These are phyloP conservation scores for Oligia latruncula DNA, from an alignment of 2,888 invertebrate genomes.

Conservation along the genomic window DNA sequence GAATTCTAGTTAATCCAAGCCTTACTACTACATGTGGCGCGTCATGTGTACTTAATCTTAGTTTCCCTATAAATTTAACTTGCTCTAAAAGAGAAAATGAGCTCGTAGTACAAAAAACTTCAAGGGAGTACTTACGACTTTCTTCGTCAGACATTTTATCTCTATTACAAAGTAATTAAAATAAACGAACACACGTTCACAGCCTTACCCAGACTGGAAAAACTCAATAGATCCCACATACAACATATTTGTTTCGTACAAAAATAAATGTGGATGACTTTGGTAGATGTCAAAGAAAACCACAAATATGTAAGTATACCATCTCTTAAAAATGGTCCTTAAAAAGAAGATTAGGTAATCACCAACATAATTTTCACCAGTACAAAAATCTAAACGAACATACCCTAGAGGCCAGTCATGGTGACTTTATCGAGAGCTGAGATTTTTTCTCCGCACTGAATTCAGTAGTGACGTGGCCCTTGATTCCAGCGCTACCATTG, in stretches of 20 bases:
- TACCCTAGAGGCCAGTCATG: constrained; percentile 53
- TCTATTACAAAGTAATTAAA: background rate
- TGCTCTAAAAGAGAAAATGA: constrained; percentile 5
- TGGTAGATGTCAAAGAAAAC: constrained; percentile 1
- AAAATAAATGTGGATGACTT: background rate
- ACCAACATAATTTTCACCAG: constrained; percentile 28
- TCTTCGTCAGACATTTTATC: background rate
- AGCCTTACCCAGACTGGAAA: background rate
- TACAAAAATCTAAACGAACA: constrained; percentile 40
- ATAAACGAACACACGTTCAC: background rate
- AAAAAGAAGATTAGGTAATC: constrained; percentile 44
- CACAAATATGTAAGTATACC: background rate
- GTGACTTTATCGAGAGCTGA: constrained; percentile 58
- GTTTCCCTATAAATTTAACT: constrained; percentile 19
- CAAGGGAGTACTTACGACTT: background rate
- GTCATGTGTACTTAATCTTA: constrained; percentile 34
- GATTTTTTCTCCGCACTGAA: constrained; percentile 58
- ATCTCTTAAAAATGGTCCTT: background rate
- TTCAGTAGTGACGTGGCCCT: constrained; percentile 50
- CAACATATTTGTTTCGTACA: too few species aligned
- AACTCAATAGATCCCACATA: background rate
- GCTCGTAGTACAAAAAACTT: background rate
- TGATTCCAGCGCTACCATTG: constrained; percentile 52
- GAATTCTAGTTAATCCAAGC: constrained; percentile 43
- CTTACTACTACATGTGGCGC: constrained; percentile 21